These are phyloP conservation scores for Scolopax rusticola DNA, from an alignment of 2,797 vertebrate species.

Conservation along the genomic window DNA sequence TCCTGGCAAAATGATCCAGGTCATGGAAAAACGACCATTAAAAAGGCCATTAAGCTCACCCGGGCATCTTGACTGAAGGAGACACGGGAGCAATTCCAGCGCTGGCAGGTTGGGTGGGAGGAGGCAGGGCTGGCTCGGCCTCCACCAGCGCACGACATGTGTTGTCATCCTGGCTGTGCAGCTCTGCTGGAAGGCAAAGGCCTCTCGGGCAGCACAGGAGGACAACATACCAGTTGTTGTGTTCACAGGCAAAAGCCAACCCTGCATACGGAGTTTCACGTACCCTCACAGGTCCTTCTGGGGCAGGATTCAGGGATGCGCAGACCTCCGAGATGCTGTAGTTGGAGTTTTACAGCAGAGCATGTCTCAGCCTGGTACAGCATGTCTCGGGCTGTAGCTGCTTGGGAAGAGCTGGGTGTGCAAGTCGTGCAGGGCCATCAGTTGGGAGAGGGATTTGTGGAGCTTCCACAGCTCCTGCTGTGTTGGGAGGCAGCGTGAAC, in stretches of 20 bases:
- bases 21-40: background rate
- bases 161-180: background rate
- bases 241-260: background rate
- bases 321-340: background rate
- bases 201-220: background rate
- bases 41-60: background rate
- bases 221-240: background rate
- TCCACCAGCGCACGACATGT: rapidly evolving
- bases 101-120: background rate
- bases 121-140: background rate
- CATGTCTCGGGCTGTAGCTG: background rate
- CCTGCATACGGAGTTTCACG: background rate
- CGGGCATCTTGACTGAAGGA: background rate
- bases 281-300: background rate
- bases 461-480: background rate
- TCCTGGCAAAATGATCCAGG: background rate
- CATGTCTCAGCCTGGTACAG: rapidly evolving
- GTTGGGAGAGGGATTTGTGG: background rate
- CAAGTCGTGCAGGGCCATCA: background rate
- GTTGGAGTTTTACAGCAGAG: rapidly evolving
- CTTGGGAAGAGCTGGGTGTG: rapidly evolving
- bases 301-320: rapidly evolving
- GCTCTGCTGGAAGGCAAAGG: rapidly evolving
- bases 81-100: rapidly evolving
- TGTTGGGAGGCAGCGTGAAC: background rate